Evolutionary conservation across 2,888 invertebrate genomes (phyloP).

Genomic region (Heliconius charithonia): DNA sequence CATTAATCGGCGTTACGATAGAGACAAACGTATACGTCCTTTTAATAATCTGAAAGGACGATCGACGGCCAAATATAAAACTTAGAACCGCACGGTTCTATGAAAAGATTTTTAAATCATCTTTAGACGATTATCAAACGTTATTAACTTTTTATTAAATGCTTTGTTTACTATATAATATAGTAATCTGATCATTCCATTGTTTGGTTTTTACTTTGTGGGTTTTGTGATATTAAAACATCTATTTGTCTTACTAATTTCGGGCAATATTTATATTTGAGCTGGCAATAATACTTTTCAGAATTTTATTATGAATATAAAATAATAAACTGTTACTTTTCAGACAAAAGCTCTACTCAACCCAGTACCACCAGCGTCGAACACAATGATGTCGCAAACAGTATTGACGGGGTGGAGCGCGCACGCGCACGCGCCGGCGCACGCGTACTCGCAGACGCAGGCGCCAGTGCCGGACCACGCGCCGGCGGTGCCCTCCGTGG

Average conservation of each 20-base stretch:
- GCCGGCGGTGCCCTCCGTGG: slow-evolving; percentile 44
- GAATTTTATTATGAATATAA: no score
- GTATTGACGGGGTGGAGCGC: slow-evolving; percentile 36
- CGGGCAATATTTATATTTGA: no score
- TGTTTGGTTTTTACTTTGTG: background rate
- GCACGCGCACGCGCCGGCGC: slow-evolving; percentile 48
- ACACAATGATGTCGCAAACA: slow-evolving; percentile 33
- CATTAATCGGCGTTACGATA: background rate
- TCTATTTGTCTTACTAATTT: no score
- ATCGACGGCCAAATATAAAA: no score
- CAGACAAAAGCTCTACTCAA: background rate
- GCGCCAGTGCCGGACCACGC: background rate
- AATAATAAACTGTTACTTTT: background rate
- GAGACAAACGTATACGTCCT: no score
- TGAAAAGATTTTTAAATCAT: no score
- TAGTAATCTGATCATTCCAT: background rate
- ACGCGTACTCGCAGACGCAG: slow-evolving; percentile 9
- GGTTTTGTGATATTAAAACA: no score
- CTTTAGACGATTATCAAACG: no score
- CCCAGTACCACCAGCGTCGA: slow-evolving; percentile 6
- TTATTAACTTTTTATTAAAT: background rate
- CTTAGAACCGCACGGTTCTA: no score
- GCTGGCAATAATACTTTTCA: no score
- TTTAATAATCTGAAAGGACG: no score
- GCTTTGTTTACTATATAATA: background rate